Evolutionary conservation across 2,888 invertebrate species (phyloP).

Genomic region (Drosophila rubida): DNA sequence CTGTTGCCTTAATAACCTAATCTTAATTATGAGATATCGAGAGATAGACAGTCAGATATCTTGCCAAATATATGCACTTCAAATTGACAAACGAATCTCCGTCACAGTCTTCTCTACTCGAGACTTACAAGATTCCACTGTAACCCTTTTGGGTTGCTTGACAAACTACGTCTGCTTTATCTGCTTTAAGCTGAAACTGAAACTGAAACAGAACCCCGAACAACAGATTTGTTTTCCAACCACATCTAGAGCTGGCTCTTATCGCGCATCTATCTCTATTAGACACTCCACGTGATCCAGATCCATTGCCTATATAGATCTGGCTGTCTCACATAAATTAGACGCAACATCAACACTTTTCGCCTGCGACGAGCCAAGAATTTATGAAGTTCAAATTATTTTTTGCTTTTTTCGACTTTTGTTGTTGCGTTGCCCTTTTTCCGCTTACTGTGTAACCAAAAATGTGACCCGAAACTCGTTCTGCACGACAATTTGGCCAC

Average conservation of each 20-base stretch:
- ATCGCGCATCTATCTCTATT: conserved; percentile 36
- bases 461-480: conserved; percentile 70
- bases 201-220: neutral
- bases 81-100: neutral
- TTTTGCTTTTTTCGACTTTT: conserved; percentile 24
- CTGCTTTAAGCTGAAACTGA: neutral
- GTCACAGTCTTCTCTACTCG: neutral
- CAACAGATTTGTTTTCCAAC: conserved; percentile 2
- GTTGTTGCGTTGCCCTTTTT: conserved; percentile 25
- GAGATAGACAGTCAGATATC: neutral
- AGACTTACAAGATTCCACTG: neutral
- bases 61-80: neutral
- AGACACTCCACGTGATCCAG: conserved; percentile 19
- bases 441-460: conserved; percentile 68
- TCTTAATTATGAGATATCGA: conserved; percentile 26
- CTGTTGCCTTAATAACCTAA: conserved; percentile 9
- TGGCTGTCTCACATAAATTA: conserved; percentile 44
- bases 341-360: conserved; percentile 46
- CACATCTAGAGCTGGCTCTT: conserved; percentile 4
- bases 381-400: conserved; percentile 55
- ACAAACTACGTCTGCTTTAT: conserved; percentile 2
- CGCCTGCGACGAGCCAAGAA: conserved; percentile 33
- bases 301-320: conserved; percentile 16
- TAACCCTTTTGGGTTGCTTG: neutral
- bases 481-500: conserved; percentile 72